These are phyloP conservation scores for Trissonchulus latispiculum DNA, from an alignment of 2,888 invertebrate genomes.

Conservation along the genomic window DNA sequence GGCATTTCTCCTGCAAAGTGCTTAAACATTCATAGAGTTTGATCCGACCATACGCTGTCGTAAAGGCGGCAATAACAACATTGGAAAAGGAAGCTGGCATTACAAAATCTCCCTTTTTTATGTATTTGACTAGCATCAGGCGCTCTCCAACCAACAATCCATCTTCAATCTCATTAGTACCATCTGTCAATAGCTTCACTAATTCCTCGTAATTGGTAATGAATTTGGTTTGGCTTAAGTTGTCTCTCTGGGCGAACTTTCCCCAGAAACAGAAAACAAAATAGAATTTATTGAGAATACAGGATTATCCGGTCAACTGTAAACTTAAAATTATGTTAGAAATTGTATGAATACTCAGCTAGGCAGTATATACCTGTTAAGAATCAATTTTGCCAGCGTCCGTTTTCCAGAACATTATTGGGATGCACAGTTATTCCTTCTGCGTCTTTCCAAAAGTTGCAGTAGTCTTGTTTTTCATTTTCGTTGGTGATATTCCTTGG, in stretches of 20 bases:
- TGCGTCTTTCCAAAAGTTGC: conserved; percentile 28
- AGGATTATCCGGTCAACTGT: too few species aligned
- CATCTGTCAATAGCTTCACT: conserved; percentile 21
- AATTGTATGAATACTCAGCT: too few species aligned
- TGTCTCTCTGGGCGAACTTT: conserved; percentile 17
- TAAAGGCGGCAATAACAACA: conserved; percentile 39
- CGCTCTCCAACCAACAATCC: conserved; percentile 19
- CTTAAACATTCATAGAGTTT: conserved; percentile 35
- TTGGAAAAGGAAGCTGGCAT: not conserved
- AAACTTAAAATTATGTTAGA: too few species aligned
- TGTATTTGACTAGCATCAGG: not conserved
- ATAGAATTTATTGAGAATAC: too few species aligned
- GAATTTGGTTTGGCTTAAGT: not conserved
- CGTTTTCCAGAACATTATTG: conserved; percentile 18
- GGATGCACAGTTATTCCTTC: conserved; percentile 30
- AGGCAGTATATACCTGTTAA: too few species aligned
- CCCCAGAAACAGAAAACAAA: conserved; percentile 34
- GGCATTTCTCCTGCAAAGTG: not conserved
- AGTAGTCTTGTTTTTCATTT: conserved; percentile 30
- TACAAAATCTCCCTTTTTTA: not conserved
- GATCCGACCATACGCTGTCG: conserved; percentile 40
- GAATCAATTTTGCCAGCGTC: conserved; percentile 13
- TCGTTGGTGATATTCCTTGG: conserved; percentile 29
- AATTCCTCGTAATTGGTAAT: not conserved
- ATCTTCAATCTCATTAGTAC: not conserved